These are phyloP conservation scores for Trichonephila clavipes DNA, from an alignment of 1,140 invertebrate genomes.

Conservation along the genomic window DNA sequence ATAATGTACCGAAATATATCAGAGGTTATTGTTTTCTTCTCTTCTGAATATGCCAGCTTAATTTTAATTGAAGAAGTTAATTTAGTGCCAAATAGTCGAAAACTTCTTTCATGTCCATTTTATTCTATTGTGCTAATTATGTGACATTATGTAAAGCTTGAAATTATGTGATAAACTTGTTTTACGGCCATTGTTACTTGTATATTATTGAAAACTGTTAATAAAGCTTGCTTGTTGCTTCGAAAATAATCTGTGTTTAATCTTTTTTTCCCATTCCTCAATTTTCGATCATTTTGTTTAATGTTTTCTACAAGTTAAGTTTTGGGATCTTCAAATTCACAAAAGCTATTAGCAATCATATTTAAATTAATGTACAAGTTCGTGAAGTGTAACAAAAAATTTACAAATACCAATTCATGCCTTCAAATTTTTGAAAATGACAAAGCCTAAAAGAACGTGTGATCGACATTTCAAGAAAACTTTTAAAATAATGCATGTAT, in stretches of 20 bases:
- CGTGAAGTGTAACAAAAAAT: no score
- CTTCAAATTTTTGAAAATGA: no score
- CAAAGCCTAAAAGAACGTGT: no score
- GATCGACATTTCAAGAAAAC: no score
- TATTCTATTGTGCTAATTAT: slow-evolving; percentile 73
- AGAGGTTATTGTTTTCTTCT: slow-evolving; percentile 56
- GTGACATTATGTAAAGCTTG: slow-evolving; percentile 45
- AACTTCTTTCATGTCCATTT: slow-evolving; percentile 71
- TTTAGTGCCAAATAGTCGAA: slow-evolving; percentile 75
- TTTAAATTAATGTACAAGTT: no score
- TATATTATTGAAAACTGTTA: slow-evolving; percentile 75
- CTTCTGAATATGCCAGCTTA: slow-evolving; percentile 60
- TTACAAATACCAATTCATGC: no score
- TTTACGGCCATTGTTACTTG: slow-evolving; percentile 75
- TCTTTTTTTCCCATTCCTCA: no score
- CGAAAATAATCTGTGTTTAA: not conserved
- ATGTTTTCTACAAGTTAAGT: no score
- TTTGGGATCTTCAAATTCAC: no score
- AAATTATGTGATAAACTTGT: slow-evolving; percentile 75
- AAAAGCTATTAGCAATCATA: no score
- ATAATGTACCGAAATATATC: slow-evolving; percentile 39
- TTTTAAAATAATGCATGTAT: no score
- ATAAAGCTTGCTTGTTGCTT: slow-evolving; percentile 77
- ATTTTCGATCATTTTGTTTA: no score
- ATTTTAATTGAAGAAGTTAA: slow-evolving; percentile 67